Evolutionary conservation across 2,888 invertebrate genomes (phyloP).

Genomic region (Sinelater perroti): DNA sequence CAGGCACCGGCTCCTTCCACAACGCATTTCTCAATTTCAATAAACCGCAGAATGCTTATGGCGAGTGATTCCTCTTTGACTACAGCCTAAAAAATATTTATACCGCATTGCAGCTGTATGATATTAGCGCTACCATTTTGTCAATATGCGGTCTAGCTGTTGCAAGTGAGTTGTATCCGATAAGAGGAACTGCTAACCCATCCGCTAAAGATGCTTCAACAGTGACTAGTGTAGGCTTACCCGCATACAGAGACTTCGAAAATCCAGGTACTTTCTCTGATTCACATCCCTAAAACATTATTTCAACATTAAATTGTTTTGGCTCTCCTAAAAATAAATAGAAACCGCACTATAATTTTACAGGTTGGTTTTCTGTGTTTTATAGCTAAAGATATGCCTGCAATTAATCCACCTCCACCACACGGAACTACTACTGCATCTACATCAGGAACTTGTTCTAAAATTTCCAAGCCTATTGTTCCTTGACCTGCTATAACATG

Average conservation of each 20-base stretch:
- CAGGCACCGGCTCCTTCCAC: conserved; percentile 91
- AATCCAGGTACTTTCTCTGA: conserved; percentile 88
- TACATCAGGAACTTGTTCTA: conserved; percentile 84
- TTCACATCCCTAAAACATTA: conserved; percentile 75
- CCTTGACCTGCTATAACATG: conserved; percentile 92
- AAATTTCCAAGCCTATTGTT: conserved; percentile 87
- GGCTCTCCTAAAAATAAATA: background rate
- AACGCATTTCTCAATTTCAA: conserved; percentile 89
- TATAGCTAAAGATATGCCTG: conserved; percentile 85
- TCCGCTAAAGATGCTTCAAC: conserved; percentile 84
- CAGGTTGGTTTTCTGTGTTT: conserved; percentile 82
- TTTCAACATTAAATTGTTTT: background rate
- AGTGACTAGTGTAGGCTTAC: conserved; percentile 73
- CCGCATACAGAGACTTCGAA: conserved; percentile 72
- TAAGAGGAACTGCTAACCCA: conserved; percentile 87
- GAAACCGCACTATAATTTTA: conserved; percentile 71
- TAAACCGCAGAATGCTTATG: conserved; percentile 78
- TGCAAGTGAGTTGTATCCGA: conserved; percentile 85
- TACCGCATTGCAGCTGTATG: no score
- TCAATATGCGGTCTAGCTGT: conserved; percentile 79
- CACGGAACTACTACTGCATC: conserved; percentile 89
- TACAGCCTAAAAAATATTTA: conserved; percentile 67
- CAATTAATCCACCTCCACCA: conserved; percentile 88
- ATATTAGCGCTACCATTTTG: conserved; percentile 66
- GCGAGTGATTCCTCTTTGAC: conserved; percentile 87